Conservation (phyloP, 2,113 vertebrate species). For the Corynorhinus townsendii region DNA sequence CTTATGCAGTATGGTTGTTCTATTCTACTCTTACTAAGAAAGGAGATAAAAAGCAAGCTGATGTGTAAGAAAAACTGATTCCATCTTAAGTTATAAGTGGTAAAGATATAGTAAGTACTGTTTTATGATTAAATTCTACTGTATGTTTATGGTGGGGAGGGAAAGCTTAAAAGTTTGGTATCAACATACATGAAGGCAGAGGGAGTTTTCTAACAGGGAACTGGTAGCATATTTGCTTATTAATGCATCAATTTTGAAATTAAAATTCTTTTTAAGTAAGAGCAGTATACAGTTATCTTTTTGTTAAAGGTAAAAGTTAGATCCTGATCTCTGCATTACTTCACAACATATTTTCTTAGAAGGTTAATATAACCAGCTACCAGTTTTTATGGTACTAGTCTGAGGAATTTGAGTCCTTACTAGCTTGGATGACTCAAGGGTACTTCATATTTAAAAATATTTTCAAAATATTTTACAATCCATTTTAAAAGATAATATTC, state of each 20-base stretch:
- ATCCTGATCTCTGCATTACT: slow-evolving; percentile 1
- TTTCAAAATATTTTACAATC: slow-evolving; percentile 42
- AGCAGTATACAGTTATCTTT: neutral
- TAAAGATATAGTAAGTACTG: slow-evolving; percentile 11
- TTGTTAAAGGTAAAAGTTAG: slow-evolving; percentile 32
- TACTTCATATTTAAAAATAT: slow-evolving; percentile 42
- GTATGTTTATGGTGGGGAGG: neutral
- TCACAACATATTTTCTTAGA: slow-evolving; percentile 6
- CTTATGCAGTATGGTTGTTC: neutral
- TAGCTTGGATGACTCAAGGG: slow-evolving; percentile 24
- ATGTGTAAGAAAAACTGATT: slow-evolving; percentile 26
- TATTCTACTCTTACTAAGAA: slow-evolving; percentile 30
- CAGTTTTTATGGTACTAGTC: neutral
- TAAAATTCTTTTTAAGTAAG: neutral
- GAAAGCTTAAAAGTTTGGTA: neutral
- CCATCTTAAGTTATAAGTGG: slow-evolving; percentile 33
- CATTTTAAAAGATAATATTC: slow-evolving; percentile 43
- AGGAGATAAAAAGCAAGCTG: neutral
- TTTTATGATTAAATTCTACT: slow-evolving; percentile 16
- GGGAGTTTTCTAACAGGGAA: neutral
- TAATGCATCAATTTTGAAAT: slow-evolving; percentile 23
- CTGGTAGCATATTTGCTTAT: neutral
- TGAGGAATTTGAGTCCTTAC: slow-evolving; percentile 38
- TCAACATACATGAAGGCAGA: neutral
- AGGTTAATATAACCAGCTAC: neutral